Evolutionary conservation across 2,113 vertebrate species (phyloP), one percentile per base, ranked within the genome.

Genomic region (Bos taurus): DNA sequence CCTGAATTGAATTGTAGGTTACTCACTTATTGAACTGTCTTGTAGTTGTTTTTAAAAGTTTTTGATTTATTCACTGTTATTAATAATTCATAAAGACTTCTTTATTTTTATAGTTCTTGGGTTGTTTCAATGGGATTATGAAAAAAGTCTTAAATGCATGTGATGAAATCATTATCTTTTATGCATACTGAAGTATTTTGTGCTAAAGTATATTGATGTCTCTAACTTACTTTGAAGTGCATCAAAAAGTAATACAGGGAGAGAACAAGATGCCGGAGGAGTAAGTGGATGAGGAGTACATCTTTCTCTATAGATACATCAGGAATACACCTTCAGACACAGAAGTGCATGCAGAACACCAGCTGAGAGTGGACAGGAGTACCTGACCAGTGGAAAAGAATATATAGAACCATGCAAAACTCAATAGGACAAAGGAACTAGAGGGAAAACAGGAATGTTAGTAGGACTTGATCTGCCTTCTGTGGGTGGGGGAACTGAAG

Each of bases 41-140:
- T 90, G 30, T 77, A 85, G 28, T 62, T 85, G 36, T 89, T 90
- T 90, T 77, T 40, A 48, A 90, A 86, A 16, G 60, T 88, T 96
- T 78, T 64, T 78, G 46, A 89, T 52, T 10, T 82, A 92, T 77
- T 93, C 23, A 28, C 80, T 56, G 67, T 80, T 91, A 54, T 71
- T 71, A 71, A 71, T 71, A 71, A 64, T 25, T 36, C 71, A 80
- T 78, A 90, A 91, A 92, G 60, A 54, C 11, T 17, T 96, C 60
- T 14, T 57, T 36, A 56, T 90, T 84, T 92, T 90, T 92, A 86
- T 80, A 90, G 23, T 64, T 90, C 56, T 94, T 81, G 43, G 14
- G 57, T 94, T 62, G 40, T 96, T 96, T 96, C 81, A 96, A 50
- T 81, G 57, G 43, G 21, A 50, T 90, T 92, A 88, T 83, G 71